phyloP scores from a whole-genome alignment of 2,113 vertebrate genomes.

The Gorsachius goisagi region DNA sequence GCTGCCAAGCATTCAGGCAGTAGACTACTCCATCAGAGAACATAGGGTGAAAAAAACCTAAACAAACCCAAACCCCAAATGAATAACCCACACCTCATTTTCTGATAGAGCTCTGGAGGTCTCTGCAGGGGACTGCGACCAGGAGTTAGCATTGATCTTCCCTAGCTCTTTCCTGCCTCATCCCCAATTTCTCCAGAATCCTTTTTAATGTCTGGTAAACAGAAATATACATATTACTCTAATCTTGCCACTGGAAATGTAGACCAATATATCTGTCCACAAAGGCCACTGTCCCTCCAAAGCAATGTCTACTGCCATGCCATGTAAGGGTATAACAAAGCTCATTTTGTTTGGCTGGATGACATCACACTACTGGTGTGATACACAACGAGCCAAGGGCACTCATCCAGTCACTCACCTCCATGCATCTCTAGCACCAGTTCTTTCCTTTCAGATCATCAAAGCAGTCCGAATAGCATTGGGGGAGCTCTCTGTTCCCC shows the following conservation, averaged over 20 bases:
- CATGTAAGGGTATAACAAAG: not conserved
- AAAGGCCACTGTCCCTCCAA: not conserved
- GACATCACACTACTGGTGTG: not conserved
- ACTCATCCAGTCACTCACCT: not conserved
- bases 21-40: not conserved
- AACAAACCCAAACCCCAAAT: not conserved
- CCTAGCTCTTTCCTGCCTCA: not conserved
- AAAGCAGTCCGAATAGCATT: not conserved
- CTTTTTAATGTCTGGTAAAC: not conserved
- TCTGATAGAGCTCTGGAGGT: not conserved
- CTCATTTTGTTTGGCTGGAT: not conserved
- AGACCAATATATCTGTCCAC: not conserved
- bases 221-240: not conserved
- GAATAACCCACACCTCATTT: not conserved
- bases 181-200: not conserved
- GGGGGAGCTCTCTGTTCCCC: not conserved
- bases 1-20: not conserved
- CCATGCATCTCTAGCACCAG: not conserved
- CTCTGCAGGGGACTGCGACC: not conserved
- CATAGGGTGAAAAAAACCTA: not conserved
- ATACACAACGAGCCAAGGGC: not conserved
- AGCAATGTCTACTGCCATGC: not conserved
- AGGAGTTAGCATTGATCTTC: not conserved
- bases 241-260: not conserved
- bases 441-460: not conserved